A percentile compares a stretch with the other conserved stretches of the same genome.
Conservation (phyloP, 2,888 invertebrate genomes). For the Lottia gigantea region DNA sequence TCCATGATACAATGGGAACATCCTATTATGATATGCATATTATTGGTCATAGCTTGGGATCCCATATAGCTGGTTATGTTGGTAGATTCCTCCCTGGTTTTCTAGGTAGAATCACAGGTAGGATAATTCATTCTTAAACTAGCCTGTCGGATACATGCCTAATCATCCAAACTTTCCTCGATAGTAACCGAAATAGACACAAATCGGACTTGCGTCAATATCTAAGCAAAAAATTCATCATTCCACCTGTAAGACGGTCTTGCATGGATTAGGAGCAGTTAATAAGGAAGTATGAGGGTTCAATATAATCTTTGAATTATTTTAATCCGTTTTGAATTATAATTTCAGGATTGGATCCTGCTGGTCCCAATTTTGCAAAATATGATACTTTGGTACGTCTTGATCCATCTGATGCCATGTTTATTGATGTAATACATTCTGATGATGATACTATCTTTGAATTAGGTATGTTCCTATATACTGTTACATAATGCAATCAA, state of each 20-base stretch:
- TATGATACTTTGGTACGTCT: neutral
- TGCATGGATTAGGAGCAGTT: no score
- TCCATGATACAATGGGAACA: neutral
- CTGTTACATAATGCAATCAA: no score
- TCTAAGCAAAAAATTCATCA: no score
- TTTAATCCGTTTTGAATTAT: no score
- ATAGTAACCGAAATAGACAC: no score
- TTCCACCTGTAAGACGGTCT: no score
- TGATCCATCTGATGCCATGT: neutral
- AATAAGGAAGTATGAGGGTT: no score
- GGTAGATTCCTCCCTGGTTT: neutral
- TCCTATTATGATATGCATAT: neutral
- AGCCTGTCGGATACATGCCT: no score
- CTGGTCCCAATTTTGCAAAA: neutral
- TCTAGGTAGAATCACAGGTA: neutral
- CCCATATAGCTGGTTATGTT: slow-evolving; percentile 1
- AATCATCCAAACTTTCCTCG: no score
- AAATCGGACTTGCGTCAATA: no score
- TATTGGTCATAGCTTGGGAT: slow-evolving; percentile 1
- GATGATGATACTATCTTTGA: neutral
- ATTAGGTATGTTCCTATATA: neutral
- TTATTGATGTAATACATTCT: neutral
- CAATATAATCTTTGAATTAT: no score
- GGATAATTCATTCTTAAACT: no score
- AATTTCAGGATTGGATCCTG: neutral